Evolutionary conservation across 2,113 vertebrate species (phyloP).

Genomic region (Hyperopisus bebe): DNA sequence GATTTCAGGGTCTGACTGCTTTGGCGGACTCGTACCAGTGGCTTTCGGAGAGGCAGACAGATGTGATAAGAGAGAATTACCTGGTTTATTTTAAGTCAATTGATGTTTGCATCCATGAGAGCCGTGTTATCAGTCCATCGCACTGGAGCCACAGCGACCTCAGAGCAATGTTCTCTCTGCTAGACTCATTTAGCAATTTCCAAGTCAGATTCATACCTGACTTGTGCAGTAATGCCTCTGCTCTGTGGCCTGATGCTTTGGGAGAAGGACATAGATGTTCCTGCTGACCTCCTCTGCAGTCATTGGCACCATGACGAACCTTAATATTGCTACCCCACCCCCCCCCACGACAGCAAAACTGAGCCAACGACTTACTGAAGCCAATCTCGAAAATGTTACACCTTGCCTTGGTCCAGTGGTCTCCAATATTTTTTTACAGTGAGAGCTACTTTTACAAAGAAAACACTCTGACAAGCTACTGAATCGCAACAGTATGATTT

Average conservation of each 20-base stretch:
- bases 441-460: background rate
- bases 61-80: conserved; percentile 14
- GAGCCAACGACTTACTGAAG: background rate
- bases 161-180: background rate
- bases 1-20: background rate
- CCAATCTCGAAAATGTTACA: background rate
- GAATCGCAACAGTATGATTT: background rate
- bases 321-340: background rate
- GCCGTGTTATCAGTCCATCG: background rate
- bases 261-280: background rate
- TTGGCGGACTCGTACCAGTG: background rate
- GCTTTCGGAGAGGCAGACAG: background rate
- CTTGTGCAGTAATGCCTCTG: background rate
- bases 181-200: conserved; percentile 1
- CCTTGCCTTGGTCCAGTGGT: background rate
- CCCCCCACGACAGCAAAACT: background rate
- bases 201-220: background rate
- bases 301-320: background rate
- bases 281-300: background rate
- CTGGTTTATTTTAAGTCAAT: conserved; percentile 13
- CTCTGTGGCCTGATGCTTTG: background rate
- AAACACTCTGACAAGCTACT: background rate
- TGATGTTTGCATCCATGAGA: conserved; percentile 1
- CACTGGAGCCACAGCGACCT: background rate
- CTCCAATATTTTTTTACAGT: background rate